A percentile compares a stretch with the other conserved stretches of the same genome.
phyloP scores from a whole-genome alignment of 1,140 invertebrate genomes.

The Sarcophaga bullata region DNA sequence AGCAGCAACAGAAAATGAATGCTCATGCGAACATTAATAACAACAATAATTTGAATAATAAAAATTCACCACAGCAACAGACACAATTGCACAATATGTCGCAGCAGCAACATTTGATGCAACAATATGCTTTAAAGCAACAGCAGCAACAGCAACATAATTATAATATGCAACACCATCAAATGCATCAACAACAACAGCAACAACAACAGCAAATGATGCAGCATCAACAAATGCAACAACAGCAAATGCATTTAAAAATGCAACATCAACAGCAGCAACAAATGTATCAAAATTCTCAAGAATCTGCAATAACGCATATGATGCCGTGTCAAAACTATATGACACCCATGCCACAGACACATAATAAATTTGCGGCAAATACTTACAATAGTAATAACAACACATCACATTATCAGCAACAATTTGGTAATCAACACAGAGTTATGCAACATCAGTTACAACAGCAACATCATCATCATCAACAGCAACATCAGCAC shows the following conservation, averaged over 20 bases:
- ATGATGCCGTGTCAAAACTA: slow-evolving; percentile 37
- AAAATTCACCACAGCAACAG: slow-evolving; percentile 29
- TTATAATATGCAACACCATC: slow-evolving; percentile 42
- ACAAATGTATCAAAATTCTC: slow-evolving; percentile 43
- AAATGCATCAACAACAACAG: slow-evolving; percentile 32
- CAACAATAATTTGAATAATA: slow-evolving; percentile 16
- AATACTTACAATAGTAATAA: neutral
- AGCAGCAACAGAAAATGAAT: slow-evolving; percentile 56
- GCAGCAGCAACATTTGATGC: slow-evolving; percentile 33
- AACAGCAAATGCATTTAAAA: slow-evolving; percentile 55
- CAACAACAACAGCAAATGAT: slow-evolving; percentile 40
- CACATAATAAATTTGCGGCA: slow-evolving; percentile 11
- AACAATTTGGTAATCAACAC: slow-evolving; percentile 50
- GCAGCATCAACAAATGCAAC: slow-evolving; percentile 45
- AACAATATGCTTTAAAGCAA: slow-evolving; percentile 34
- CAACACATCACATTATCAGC: slow-evolving; percentile 11
- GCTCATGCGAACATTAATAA: slow-evolving; percentile 34
- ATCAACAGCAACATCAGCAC: slow-evolving; percentile 43
- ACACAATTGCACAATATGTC: slow-evolving; percentile 31
- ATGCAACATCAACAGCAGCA: slow-evolving; percentile 45
- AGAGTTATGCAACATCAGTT: slow-evolving; percentile 42
- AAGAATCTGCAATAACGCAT: slow-evolving; percentile 44
- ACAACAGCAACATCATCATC: slow-evolving; percentile 49
- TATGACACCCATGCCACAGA: slow-evolving; percentile 29
- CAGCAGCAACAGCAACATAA: slow-evolving; percentile 44